These are phyloP conservation scores for Pecten maximus DNA, from an alignment of 2,888 invertebrate species.

Conservation along the genomic window DNA sequence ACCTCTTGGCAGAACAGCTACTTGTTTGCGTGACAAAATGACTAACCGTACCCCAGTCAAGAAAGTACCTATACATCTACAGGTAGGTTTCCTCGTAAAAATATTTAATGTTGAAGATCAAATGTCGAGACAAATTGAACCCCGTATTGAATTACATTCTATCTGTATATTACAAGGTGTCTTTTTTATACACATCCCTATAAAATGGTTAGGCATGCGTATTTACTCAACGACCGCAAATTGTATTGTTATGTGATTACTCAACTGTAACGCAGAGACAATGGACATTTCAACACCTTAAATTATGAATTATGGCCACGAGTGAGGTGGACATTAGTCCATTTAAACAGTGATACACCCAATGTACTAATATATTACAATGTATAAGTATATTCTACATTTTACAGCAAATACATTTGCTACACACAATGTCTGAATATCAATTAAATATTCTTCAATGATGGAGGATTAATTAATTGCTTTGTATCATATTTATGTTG, in stretches of 20 bases:
- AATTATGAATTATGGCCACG: not conserved
- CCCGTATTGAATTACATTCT: not conserved
- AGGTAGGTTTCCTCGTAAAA: conserved; percentile 64
- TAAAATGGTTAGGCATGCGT: conserved; percentile 8
- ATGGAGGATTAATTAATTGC: no score
- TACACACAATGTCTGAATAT: no score
- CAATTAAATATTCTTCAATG: no score
- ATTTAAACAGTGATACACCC: not conserved
- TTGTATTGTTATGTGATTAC: not conserved
- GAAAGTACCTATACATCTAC: conserved; percentile 94
- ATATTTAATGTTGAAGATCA: conserved; percentile 7
- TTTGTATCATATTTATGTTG: not conserved
- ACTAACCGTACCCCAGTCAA: conserved; percentile 86
- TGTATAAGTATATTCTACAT: not conserved
- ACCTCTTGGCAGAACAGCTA: conserved; percentile 24
- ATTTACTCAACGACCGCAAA: not conserved
- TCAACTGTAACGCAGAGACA: not conserved
- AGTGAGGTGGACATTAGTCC: not conserved
- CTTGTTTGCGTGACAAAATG: conserved; percentile 43
- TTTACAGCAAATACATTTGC: no score
- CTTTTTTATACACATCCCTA: not conserved
- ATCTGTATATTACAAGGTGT: conserved; percentile 18
- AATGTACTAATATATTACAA: not conserved
- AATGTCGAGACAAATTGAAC: not conserved
- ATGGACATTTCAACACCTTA: conserved; percentile 22